A percentile compares a stretch with the other conserved stretches of the same genome.
Conservation (phyloP, 2,113 vertebrate genomes). For the Micromys minutus region DNA sequence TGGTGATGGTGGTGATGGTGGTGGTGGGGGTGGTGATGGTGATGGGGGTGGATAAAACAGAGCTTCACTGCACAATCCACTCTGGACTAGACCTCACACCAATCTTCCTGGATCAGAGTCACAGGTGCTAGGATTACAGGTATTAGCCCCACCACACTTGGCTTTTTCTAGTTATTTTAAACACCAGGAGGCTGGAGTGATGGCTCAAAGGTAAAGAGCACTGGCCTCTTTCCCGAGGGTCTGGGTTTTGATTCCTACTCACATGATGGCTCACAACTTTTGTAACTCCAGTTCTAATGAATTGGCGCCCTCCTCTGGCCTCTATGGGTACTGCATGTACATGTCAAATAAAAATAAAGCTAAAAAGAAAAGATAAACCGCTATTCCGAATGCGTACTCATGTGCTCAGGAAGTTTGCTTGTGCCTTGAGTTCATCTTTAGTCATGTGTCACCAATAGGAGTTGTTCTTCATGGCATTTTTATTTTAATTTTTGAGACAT, state of each 20-base stretch:
- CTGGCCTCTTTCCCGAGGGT: not conserved
- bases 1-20: not conserved
- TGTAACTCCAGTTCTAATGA: not conserved
- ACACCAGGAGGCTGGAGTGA: not conserved
- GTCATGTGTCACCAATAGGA: not conserved
- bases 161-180: not conserved
- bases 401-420: not conserved
- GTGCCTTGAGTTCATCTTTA: not conserved
- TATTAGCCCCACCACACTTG: not conserved
- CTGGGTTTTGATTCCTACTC: not conserved
- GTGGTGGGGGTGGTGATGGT: not conserved
- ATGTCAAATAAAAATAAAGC: not conserved
- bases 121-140: not conserved
- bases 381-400: not conserved
- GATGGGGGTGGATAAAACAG: not conserved
- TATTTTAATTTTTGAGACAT: constrained; percentile 33
- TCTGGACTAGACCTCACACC: not conserved
- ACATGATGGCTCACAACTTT: not conserved
- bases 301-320: not conserved
- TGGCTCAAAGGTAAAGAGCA: not conserved
- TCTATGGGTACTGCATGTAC: not conserved
- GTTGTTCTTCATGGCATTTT: constrained; percentile 16
- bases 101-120: not conserved
- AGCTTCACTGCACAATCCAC: not conserved
- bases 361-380: not conserved